Base-by-base conservation (phyloP, 2,888 invertebrate genomes). In the Chalcis sispes region DNA sequence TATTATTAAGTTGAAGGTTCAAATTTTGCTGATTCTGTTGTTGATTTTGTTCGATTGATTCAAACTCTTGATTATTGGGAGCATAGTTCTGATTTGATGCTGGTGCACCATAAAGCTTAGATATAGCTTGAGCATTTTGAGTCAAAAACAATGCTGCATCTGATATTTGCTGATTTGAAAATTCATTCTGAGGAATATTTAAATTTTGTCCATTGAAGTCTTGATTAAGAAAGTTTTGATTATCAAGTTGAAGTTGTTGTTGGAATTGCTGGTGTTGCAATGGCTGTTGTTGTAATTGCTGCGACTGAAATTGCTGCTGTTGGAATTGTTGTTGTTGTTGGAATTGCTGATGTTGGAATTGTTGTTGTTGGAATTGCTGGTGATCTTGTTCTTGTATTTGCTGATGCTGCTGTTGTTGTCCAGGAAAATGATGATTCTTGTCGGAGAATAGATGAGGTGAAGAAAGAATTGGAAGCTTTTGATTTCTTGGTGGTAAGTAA, bases 401-500 rank as follows among this genome's bases (percentile, higher is more conserved):
- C 15, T 29, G 20, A 2, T 59, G 56, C 23, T 56, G 65, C 13
- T 59, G 50, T 13, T 72, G 58, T 15, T 25, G 52, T 7, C 75
- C 75, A 3, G 56, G 56, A 4, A 77, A 78, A 20, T 73, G 46
- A 2, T 74, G 40, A 10, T 77, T 70, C n/a, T 73, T 36, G 54
- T 72, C 75, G 4, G 64, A 74, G 52, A 65, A 73, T 1, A 20
- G 65, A 59, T 75, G 78, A 74, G 27, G 52, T 48, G 48, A 0
- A 42, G 81, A 40, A 56, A 82, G 80, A 0, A 40, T 54, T 0
- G 88, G 88, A 2, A 87, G 75, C 50, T 84, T 84, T 52, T 89
- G 89, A 79, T 89, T 89, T 40, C 80, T 81, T 13, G 89, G 88
- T 20, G 88, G 89, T 32, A 89, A 80, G 75, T 89, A 89, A 65